Evolutionary conservation across 1,140 invertebrate genomes (phyloP).

Genomic region (Psilanteris sp.): DNA sequence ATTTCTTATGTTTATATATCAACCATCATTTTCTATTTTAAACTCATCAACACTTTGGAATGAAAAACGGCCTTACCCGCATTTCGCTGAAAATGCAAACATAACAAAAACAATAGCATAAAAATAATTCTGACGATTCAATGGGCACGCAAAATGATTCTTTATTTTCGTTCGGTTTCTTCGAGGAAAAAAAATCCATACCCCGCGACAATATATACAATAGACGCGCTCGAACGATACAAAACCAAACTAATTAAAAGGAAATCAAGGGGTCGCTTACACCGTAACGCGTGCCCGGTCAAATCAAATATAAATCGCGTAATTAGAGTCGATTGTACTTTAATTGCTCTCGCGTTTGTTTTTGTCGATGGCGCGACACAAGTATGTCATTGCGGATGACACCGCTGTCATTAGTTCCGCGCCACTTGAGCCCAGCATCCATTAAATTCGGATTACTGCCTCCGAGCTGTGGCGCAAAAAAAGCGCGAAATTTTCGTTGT

Average conservation of each 20-base stretch:
- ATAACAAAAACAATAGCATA: no score
- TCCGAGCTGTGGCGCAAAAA: constrained; percentile 12
- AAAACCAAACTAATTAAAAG: constrained; percentile 76
- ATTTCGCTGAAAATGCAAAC: no score
- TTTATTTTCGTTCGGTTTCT: no score
- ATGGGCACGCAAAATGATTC: no score
- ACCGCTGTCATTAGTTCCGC: constrained; percentile 67
- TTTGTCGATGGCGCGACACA: constrained; percentile 45
- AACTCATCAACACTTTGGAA: no score
- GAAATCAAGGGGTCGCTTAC: constrained; percentile 64
- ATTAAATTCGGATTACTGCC: constrained; percentile 74
- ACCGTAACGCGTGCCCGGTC: constrained; percentile 35
- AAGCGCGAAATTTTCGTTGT: constrained; percentile 14
- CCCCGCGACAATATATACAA: no score
- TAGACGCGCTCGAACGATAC: constrained; percentile 65
- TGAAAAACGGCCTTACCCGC: no score
- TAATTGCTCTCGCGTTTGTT: constrained; percentile 71
- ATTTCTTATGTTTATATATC: no score
- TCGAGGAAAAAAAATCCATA: no score
- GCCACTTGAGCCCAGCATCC: constrained; percentile 55
- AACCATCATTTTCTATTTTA: no score
- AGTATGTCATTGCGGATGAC: constrained; percentile 53
- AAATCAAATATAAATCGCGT: constrained; percentile 76
- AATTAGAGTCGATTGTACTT: constrained; percentile 76
- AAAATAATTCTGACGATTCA: no score